Evolutionary conservation across 2,797 vertebrate species (phyloP).

Genomic region (Eupleurogrammus muticus): DNA sequence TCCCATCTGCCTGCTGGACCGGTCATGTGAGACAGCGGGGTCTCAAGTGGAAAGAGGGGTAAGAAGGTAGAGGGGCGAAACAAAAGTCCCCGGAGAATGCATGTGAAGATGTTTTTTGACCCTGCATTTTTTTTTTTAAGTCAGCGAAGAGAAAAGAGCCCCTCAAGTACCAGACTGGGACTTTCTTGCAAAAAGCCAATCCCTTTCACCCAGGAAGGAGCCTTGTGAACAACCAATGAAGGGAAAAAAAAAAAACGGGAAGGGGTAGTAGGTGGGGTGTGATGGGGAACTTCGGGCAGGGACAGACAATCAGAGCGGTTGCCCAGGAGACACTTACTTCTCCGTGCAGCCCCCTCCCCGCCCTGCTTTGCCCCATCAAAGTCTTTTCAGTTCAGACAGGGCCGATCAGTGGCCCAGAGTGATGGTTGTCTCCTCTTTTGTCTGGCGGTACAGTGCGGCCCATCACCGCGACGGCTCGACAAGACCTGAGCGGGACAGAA

Average conservation of each 20-base stretch:
- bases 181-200: slow-evolving; percentile 71
- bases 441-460: slow-evolving; percentile 82
- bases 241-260: slow-evolving; percentile 71
- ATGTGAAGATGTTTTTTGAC: slow-evolving; percentile 58
- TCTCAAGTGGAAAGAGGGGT: slow-evolving; percentile 35
- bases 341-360: slow-evolving; percentile 71
- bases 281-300: slow-evolving; percentile 77
- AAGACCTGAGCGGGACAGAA: slow-evolving; percentile 70
- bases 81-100: slow-evolving; percentile 54
- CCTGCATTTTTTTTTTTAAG: slow-evolving; percentile 42
- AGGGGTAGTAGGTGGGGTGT: slow-evolving; percentile 80
- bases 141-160: slow-evolving; percentile 63
- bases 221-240: slow-evolving; percentile 76
- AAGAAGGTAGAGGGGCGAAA: slow-evolving; percentile 48
- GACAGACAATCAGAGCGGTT: slow-evolving; percentile 86
- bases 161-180: slow-evolving; percentile 70
- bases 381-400: slow-evolving; percentile 85
- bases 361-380: slow-evolving; percentile 79
- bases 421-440: slow-evolving; percentile 88
- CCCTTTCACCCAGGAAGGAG: slow-evolving; percentile 69
- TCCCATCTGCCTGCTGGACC: slow-evolving; percentile 46
- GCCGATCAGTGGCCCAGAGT: slow-evolving; percentile 82
- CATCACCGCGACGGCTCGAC: slow-evolving; percentile 80
- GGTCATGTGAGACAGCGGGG: slow-evolving; percentile 57
- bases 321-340: slow-evolving; percentile 87